Evolutionary conservation across 2,888 invertebrate species (phyloP).

Genomic region (Diploptera punctata): DNA sequence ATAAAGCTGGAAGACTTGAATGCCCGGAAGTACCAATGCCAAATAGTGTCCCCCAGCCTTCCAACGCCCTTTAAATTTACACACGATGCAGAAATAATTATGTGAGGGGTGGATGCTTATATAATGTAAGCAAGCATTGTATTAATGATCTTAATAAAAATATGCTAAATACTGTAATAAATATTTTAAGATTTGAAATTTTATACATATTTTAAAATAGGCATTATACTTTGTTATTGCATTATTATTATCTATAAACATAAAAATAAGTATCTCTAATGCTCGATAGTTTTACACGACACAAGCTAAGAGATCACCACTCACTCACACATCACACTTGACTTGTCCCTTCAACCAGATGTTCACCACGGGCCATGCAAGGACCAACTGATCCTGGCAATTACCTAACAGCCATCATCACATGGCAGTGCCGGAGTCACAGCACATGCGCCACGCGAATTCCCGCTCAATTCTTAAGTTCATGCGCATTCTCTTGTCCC

Average conservation of each 20-base stretch:
- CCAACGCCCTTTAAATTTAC: not conserved
- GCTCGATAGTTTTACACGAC: no score
- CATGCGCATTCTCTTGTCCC: not conserved
- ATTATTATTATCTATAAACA: no score
- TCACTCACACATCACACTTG: constrained; percentile 12
- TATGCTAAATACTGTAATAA: no score
- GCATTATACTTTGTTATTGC: no score
- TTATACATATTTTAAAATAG: no score
- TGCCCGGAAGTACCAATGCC: not conserved
- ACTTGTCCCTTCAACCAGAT: not conserved
- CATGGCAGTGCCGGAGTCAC: not conserved
- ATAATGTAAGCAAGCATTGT: no score
- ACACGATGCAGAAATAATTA: not conserved
- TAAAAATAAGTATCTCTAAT: no score
- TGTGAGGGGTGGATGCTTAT: no score
- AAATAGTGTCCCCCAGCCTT: not conserved
- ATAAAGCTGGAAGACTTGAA: no score
- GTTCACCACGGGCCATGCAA: constrained; percentile 12
- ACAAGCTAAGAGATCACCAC: not conserved
- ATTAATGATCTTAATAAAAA: no score
- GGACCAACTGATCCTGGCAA: constrained; percentile 6
- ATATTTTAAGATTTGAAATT: no score
- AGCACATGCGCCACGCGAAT: not conserved
- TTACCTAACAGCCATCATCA: constrained; percentile 15
- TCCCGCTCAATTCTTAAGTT: constrained; percentile 13